phyloP scores from a whole-genome alignment of 2,888 invertebrate species.

The Andrena trimmerana region DNA sequence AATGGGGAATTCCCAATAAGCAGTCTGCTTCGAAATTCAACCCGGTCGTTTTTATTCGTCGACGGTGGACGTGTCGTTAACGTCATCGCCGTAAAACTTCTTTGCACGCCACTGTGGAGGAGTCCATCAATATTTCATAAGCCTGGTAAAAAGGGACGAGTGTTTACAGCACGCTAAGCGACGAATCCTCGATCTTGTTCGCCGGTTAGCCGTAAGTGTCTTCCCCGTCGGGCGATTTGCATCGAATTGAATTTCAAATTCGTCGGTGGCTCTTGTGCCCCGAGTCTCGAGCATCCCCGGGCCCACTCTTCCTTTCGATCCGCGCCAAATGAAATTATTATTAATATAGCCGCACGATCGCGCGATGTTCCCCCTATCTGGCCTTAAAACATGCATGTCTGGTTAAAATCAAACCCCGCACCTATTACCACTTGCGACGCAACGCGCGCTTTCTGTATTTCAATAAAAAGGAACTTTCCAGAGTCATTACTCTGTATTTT shows the following conservation, averaged over 20 bases:
- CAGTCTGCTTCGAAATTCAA: slow-evolving; percentile 29
- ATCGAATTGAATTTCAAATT: slow-evolving; percentile 84
- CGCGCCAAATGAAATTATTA: slow-evolving; percentile 69
- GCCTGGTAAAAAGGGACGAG: slow-evolving; percentile 80
- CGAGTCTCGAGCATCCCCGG: slow-evolving; percentile 55
- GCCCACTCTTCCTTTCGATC: slow-evolving; percentile 54
- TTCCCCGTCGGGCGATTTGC: slow-evolving; percentile 78
- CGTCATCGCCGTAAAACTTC: slow-evolving; percentile 46
- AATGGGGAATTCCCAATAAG: neutral
- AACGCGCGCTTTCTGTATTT: too few species aligned
- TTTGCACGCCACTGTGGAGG: slow-evolving; percentile 47
- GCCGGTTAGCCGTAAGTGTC: slow-evolving; percentile 76
- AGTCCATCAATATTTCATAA: slow-evolving; percentile 83
- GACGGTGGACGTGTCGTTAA: slow-evolving; percentile 57
- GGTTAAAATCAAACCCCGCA: too few species aligned
- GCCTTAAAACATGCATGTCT: too few species aligned
- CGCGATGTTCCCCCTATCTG: neutral
- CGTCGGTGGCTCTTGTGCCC: slow-evolving; percentile 50
- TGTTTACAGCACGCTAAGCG: slow-evolving; percentile 80
- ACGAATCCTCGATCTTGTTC: slow-evolving; percentile 80
- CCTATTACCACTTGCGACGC: too few species aligned
- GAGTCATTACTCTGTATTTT: too few species aligned
- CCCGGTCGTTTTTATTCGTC: slow-evolving; percentile 34
- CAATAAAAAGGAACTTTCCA: too few species aligned
- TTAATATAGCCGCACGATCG: slow-evolving; percentile 58